Base-by-base conservation (phyloP, 2,888 invertebrate species). In the Sclerodermus sp. region DNA sequence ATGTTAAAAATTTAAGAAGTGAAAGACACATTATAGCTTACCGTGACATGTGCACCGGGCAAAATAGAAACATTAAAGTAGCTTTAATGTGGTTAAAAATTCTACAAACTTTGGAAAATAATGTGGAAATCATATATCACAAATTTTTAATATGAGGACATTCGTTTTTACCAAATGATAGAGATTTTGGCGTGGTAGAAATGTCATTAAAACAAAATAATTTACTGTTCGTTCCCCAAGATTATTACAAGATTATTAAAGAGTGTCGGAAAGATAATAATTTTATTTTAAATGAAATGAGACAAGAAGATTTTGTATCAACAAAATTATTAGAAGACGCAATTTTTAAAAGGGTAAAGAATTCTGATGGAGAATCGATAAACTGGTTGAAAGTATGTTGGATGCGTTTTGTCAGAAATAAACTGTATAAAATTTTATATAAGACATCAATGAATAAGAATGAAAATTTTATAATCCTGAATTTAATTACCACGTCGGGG, bases 101-200 rank as follows among this genome's bases (percentile, higher is more conserved):
- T 48, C 34, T 59, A 15, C 52, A 57, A 50, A 47, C 45, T 44
- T 31, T 46, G 13, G 52, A 58, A 47, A 49, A 58, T 54, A 56
- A 52, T 51, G 49, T 47, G 42, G 46, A 61, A 49, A 54, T 30
- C 10, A 30, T 30, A 30, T 6, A 30, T 54, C 37, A 52, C 30
- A 55, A 55, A 46, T 55, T 57, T 47, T 54, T 56, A 52, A 42
- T 60, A 51, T 62, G 55, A 46, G 53, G 51, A 36, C 55, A 62
- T 57, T 58, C 47, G 51, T 59, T 60, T 59, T 52, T 60, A 45
- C 60, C 58, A 49, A 60, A 64, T 53, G 61, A 64, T 44, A 51
- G 51, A 48, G 55, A 60, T 55, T 64, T 63, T 58, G 55, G 49
- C 51, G 54, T 58, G 37, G 42, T 58, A 47, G 53, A 59, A 60